phyloP scores from a whole-genome alignment of 2,113 vertebrate species.

The Phylloscopus whistleri region DNA sequence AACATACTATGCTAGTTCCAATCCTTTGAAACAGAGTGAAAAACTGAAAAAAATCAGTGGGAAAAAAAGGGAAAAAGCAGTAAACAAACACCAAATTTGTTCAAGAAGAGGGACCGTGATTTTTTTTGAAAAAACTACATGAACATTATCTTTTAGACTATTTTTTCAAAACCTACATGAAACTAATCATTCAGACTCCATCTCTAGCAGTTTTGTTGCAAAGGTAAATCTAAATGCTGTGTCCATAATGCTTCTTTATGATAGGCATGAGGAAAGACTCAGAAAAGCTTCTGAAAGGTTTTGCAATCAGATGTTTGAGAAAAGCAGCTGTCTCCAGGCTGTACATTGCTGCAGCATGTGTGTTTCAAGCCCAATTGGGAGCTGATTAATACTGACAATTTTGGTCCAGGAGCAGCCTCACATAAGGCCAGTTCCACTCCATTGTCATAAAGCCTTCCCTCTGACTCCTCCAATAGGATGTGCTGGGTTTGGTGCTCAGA shows the following conservation, averaged over 20 bases:
- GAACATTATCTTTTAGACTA: background rate
- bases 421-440: background rate
- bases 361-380: background rate
- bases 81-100: background rate
- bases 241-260: background rate
- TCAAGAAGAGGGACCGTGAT: background rate
- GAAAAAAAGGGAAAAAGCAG: fast-evolving
- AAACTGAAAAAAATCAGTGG: background rate
- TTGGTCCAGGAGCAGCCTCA: background rate
- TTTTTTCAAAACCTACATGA: background rate
- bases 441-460: background rate
- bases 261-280: background rate
- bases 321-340: background rate
- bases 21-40: background rate
- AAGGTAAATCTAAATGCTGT: background rate
- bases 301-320: background rate
- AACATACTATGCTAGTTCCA: background rate
- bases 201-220: background rate
- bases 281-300: background rate
- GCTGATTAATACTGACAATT: background rate
- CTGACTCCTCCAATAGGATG: fast-evolving
- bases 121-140: background rate
- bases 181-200: background rate
- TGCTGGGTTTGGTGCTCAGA: background rate
- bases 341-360: background rate